A percentile compares a stretch with the other conserved stretches of the same genome.
phyloP scores from a whole-genome alignment of 2,113 vertebrate genomes.

The Etheostoma spectabile region DNA sequence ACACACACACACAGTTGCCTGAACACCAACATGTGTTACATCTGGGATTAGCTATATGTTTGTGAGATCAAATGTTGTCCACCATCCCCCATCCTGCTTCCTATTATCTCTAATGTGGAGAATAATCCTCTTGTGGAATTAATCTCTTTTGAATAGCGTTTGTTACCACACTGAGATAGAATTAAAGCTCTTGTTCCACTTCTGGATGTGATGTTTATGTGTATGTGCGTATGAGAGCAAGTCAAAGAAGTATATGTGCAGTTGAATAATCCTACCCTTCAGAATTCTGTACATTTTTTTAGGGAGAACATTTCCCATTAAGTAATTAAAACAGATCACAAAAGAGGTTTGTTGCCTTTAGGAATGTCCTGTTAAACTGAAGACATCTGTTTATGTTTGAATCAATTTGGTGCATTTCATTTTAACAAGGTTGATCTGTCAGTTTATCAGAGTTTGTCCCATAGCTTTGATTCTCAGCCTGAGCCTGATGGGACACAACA shows the following conservation, averaged over 20 bases:
- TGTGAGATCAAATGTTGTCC: constrained; percentile 76
- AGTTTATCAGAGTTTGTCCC: constrained; percentile 6
- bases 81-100: constrained; percentile 56
- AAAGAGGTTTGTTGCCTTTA: background rate
- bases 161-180: constrained; percentile 79
- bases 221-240: background rate
- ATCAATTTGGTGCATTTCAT: constrained; percentile 8
- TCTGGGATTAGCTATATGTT: constrained; percentile 81
- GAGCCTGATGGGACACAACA: constrained; percentile 26
- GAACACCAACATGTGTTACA: constrained; percentile 70
- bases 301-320: background rate
- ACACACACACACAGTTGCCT: constrained; percentile 10
- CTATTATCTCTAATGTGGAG: constrained; percentile 79
- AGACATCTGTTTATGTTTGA: constrained; percentile 41
- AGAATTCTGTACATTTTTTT: too few relatives aligned
- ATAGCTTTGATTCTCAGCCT: constrained; percentile 18
- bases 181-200: constrained; percentile 77
- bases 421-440: constrained; percentile 2
- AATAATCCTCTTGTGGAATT: constrained; percentile 84
- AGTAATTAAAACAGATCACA: constrained; percentile 16
- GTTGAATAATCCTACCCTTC: background rate
- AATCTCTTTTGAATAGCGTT: constrained; percentile 83
- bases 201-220: constrained; percentile 48
- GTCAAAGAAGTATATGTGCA: background rate
- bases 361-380: constrained; percentile 21